Percentiles rank a stretch among this genome's conserved stretches.
Evolutionary conservation across 1,140 invertebrate genomes (phyloP).

Genomic region (Euwallacea fornicatus): DNA sequence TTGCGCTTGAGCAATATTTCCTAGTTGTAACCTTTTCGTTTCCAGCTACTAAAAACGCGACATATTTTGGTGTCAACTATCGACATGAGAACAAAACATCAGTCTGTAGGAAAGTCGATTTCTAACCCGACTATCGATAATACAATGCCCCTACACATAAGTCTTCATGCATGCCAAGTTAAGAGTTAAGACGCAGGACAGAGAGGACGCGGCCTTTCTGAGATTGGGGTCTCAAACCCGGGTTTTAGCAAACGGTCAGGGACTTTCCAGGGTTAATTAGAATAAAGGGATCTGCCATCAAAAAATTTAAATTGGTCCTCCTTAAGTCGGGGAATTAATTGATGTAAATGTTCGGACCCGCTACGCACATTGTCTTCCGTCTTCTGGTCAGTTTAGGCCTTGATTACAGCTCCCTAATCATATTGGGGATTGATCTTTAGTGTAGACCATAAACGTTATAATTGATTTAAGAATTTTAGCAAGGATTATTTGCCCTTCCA

Average conservation of each 20-base stretch:
- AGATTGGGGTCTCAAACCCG: conserved; percentile 42
- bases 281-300: conserved; percentile 35
- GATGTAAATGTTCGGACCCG: conserved; percentile 33
- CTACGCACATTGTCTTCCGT: conserved; percentile 29
- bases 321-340: conserved; percentile 38
- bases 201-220: conserved; percentile 35
- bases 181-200: conserved; percentile 41
- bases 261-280: conserved; percentile 44
- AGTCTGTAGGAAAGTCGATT: too few species aligned
- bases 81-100: too few species aligned
- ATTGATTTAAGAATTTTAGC: too few species aligned
- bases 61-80: too few species aligned
- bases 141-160: conserved; percentile 3
- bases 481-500: too few species aligned
- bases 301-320: conserved; percentile 37
- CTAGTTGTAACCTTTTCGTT: too few species aligned
- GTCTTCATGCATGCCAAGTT: conserved; percentile 42
- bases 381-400: conserved; percentile 8
- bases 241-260: conserved; percentile 44
- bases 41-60: too few species aligned
- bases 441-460: too few species aligned
- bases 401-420: too few species aligned
- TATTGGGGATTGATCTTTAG: too few species aligned
- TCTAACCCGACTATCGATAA: conserved; percentile 12
- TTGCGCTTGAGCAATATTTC: too few species aligned